A percentile compares a stretch with the other conserved stretches of the same genome.
Conservation (phyloP, 2,797 vertebrate species). For the Caiman crocodilus region DNA sequence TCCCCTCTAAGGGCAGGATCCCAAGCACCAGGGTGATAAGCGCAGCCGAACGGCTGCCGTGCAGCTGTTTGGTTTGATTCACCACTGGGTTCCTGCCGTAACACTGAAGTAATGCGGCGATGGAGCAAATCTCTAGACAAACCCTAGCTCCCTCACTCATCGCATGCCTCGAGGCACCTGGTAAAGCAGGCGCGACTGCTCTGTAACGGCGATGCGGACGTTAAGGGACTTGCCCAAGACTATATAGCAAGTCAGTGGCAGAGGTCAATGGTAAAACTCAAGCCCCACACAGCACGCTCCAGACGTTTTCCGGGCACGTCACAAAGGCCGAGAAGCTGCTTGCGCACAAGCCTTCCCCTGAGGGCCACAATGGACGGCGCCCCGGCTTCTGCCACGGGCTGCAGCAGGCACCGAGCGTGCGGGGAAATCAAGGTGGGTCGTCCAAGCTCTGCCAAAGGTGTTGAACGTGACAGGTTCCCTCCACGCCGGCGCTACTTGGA, state of each 20-base stretch:
- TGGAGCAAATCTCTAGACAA: not conserved
- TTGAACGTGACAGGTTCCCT: no score
- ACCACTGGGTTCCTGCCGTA: no score
- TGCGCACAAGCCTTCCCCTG: no score
- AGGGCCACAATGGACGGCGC: no score
- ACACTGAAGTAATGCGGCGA: no score
- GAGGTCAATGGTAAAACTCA: not conserved
- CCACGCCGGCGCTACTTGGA: not conserved
- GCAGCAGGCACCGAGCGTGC: not conserved
- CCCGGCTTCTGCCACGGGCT: no score
- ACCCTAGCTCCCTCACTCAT: not conserved
- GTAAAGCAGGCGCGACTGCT: not conserved
- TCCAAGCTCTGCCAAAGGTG: not conserved
- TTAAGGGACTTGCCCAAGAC: not conserved
- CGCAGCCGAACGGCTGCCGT: no score
- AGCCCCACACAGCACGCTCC: not conserved
- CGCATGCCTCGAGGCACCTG: not conserved
- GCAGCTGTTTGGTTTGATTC: no score
- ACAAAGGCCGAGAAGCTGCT: not conserved
- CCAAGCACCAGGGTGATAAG: no score
- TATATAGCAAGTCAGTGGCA: not conserved
- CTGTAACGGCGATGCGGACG: not conserved
- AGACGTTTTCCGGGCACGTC: not conserved
- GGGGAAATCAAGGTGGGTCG: not conserved
- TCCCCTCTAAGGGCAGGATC: no score